A percentile compares a stretch with the other conserved stretches of the same genome.
Conservation (phyloP, 2,888 invertebrate species). For the Catonia carolina region DNA sequence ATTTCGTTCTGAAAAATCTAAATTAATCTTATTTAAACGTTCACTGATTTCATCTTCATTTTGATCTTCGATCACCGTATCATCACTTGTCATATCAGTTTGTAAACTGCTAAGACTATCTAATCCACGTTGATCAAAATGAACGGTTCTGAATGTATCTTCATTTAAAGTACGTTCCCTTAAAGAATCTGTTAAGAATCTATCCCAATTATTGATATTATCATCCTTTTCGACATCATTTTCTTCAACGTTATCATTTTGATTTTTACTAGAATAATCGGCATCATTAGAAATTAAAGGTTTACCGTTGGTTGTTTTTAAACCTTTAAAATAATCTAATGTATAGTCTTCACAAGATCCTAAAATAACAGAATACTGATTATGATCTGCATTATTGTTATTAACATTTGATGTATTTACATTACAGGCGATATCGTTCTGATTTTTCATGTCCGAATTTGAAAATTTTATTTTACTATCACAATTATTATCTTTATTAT, state of each 20-base stretch:
- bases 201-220: slow-evolving; percentile 21
- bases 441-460: not conserved
- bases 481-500: not conserved
- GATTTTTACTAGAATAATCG: slow-evolving; percentile 14
- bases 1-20: slow-evolving; percentile 5
- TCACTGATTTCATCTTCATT: slow-evolving; percentile 6
- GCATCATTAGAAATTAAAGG: slow-evolving; percentile 19
- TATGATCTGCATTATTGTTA: slow-evolving; percentile 37
- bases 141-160: slow-evolving; percentile 5
- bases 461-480: not conserved
- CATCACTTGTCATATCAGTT: not conserved
- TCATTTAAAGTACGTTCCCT: not conserved
- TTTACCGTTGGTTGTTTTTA: slow-evolving; percentile 44
- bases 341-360: slow-evolving; percentile 53
- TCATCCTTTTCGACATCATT: slow-evolving; percentile 5
- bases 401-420: not conserved
- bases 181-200: slow-evolving; percentile 14
- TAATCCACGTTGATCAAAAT: not conserved
- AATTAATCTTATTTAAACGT: slow-evolving; percentile 16
- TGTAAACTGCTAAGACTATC: not conserved
- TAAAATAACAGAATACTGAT: slow-evolving; percentile 51
- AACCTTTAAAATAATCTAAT: slow-evolving; percentile 47
- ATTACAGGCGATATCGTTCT: too few relatives aligned
- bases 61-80: not conserved
- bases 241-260: slow-evolving; percentile 19